Evolutionary conservation across 53 echinoderm and acorn worm species (phyloP), one percentile per base, ranked within the genome.

Genomic region (Crossaster papposus): DNA sequence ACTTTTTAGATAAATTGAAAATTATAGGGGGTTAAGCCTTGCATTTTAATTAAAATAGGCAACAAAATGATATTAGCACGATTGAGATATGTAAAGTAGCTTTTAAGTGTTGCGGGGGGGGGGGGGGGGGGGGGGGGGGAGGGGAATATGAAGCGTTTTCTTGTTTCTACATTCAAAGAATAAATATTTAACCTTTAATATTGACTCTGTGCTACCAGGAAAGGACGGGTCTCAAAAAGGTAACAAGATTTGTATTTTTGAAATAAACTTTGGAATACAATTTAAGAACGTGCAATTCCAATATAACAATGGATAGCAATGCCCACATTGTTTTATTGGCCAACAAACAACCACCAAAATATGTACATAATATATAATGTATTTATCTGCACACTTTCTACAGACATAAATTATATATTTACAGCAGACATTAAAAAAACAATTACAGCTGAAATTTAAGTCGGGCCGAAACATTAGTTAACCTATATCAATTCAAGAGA

Each of bases 341-440:
- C 65, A 68, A 14, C 36, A 82, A 84, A 36, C 23, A 24, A 84
- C n/a, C 15, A 11, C 34, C 53, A 22, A 29, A 84, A 22, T 84
- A 84, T 84, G 32, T 84, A 84, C 84, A 84, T 44, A n/a, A n/a
- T n/a, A 72, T 52, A 84, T 84, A 84, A 84, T 36, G 65, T 82
- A 68, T 84, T 72, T 68, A 54, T 53, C 31, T 30, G 71, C 72
- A 70, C 71, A 52, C 73, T 53, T 83, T 83, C 83, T 83, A 83
- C 83, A 83, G 30, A 51, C 51, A 65, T n/a, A 28, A 28, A 0
- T 38, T 72, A 30, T 15, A 65, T 72, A 84, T 84, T 84, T 84
- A 84, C 84, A 84, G 84, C 84, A 14, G 73, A 72, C 51, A 29
- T 28, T 22, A 63, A 63, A 81, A 31, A 55, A 55, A 81, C 44